Conservation (phyloP, 2,888 invertebrate genomes). For the Mythimna loreyi region DNA sequence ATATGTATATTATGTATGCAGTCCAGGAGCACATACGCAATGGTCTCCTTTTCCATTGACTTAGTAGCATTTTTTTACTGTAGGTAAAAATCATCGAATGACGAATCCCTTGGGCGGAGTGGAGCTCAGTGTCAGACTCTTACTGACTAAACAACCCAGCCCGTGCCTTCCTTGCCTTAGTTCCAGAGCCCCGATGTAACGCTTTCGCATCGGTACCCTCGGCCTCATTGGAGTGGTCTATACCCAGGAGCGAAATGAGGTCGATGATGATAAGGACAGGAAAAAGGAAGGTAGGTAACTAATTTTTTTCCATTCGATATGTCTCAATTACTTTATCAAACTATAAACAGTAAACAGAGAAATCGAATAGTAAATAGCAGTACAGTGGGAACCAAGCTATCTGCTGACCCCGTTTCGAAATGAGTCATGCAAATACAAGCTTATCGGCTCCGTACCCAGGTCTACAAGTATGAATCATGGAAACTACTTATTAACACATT, state of each 20-base stretch:
- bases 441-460: slow-evolving; percentile 53
- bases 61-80: no score
- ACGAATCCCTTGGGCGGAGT: no score
- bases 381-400: slow-evolving; percentile 53
- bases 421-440: slow-evolving; percentile 57
- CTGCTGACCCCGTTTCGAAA: slow-evolving; percentile 54
- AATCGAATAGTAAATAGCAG: slow-evolving; percentile 57
- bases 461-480: slow-evolving; percentile 55
- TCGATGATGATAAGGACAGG: background rate
- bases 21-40: no score
- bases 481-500: slow-evolving; percentile 51
- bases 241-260: background rate
- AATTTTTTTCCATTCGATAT: background rate
- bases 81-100: no score
- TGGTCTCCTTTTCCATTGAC: no score
- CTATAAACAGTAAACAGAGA: slow-evolving; percentile 40
- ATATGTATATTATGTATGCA: no score
- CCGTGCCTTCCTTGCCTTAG: no score
- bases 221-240: background rate
- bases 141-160: no score
- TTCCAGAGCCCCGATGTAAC: no score
- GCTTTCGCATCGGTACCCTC: no score
- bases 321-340: slow-evolving; percentile 33
- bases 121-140: no score
- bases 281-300: background rate